Conservation (phyloP, 2,113 vertebrate genomes). For the Ailuropoda melanoleuca region DNA sequence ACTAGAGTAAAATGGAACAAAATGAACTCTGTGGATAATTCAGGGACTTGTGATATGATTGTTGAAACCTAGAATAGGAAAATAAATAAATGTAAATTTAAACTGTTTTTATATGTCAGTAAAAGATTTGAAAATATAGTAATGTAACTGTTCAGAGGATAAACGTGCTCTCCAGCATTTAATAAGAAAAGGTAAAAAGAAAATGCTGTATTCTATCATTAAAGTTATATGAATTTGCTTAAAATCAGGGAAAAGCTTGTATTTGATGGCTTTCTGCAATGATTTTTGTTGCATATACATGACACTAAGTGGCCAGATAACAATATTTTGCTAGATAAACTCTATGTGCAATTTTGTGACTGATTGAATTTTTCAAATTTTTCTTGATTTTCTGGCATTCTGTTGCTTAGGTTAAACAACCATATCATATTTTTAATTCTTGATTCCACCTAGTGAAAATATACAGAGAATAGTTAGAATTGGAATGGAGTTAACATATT, state of each 20-base stretch:
- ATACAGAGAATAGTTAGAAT: not conserved
- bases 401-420: slow-evolving; percentile 20
- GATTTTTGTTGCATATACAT: slow-evolving; percentile 45
- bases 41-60: not conserved
- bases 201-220: not conserved
- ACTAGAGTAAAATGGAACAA: not conserved
- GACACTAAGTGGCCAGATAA: slow-evolving; percentile 23
- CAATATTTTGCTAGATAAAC: slow-evolving; percentile 50
- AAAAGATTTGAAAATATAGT: not conserved
- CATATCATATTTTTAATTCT: slow-evolving; percentile 27
- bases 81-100: not conserved
- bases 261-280: slow-evolving; percentile 22
- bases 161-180: not conserved
- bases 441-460: slow-evolving; percentile 35
- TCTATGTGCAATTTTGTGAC: not conserved
- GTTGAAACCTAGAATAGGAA: not conserved
- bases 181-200: slow-evolving; percentile 12
- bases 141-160: not conserved
- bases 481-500: not conserved
- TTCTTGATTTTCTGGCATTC: slow-evolving; percentile 45
- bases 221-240: slow-evolving; percentile 40
- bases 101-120: not conserved
- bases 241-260: slow-evolving; percentile 40
- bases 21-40: slow-evolving; percentile 4
- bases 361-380: slow-evolving; percentile 34